Base-by-base conservation (phyloP, 2,797 vertebrate species). In the Sandelia bainsii region DNA sequence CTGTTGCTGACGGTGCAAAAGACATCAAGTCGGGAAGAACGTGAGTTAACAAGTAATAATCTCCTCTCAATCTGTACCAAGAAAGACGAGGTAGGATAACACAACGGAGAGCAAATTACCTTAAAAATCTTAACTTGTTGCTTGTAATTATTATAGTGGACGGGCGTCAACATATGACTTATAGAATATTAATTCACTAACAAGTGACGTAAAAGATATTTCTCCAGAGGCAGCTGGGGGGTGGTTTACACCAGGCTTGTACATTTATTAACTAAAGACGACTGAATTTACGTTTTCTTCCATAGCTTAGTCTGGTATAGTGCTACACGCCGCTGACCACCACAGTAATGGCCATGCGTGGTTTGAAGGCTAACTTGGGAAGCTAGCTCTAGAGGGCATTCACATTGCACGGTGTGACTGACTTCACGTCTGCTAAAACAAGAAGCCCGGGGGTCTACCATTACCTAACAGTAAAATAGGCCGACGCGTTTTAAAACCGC, bases 1-100 rank as follows among this genome's bases (percentile, higher is more conserved):
- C 89, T 58, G 88, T 86, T 88, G 87, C 76, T 76, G 89, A 85
- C 61, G 57, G 37, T 27, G 74, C 86, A 88, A 86, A 83, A 90
- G 87, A 89, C 80, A 90, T 86, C 61, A 87, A 80, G 82, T 75
- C 73, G 65, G 72, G 75, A 62, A 88, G 60, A 89, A 79, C 72
- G 67, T 39, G 50, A 81, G 89, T 91, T 89, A 91, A 90, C 91
- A 29, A 86, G 67, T 89, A 69, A 79, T 75, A 63, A 68, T 5
- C 46, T 54, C 27, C 22, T 57, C 3, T 1, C 12, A 20, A n/a
- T 34, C 17, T 50, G 11, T n/a, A 29, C 2, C 40, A 4, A 48
- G 37, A 70, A 25, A 13, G 8, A 56, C 13, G 17, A 46, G 2
- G 14, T 2, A 0, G 7, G 16, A 2, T 13, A 63, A 48, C 54